phyloP scores from a whole-genome alignment of 1,140 invertebrate species.

The Tetramorium alpestre region DNA sequence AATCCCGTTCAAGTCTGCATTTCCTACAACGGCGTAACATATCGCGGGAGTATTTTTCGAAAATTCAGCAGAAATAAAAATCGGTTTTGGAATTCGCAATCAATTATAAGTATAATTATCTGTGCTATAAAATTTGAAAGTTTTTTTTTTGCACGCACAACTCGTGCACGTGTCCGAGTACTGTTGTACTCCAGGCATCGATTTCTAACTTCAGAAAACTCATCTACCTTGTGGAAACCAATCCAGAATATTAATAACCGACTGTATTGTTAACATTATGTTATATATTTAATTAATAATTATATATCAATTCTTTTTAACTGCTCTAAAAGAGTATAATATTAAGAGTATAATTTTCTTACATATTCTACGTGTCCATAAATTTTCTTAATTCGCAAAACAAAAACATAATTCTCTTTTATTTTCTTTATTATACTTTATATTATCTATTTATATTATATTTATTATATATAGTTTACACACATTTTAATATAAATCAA shows the following conservation, averaged over 20 bases:
- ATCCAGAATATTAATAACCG: background rate
- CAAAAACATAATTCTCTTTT: background rate
- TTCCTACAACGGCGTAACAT: background rate
- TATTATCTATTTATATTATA: background rate
- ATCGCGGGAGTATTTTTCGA: background rate
- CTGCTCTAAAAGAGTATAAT: background rate
- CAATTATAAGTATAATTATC: too few relatives aligned
- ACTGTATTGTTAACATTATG: background rate
- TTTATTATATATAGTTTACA: background rate
- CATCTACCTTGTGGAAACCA: background rate
- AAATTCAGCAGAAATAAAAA: background rate
- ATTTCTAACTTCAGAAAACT: background rate
- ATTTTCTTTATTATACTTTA: background rate
- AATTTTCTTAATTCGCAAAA: background rate
- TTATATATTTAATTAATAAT: background rate
- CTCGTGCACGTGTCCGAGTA: too few relatives aligned
- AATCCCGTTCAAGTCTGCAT: background rate
- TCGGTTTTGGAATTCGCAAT: too few relatives aligned
- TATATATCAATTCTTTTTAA: background rate
- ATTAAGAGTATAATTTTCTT: background rate
- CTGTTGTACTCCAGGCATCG: too few relatives aligned
- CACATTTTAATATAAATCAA: background rate
- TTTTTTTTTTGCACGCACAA: too few relatives aligned
- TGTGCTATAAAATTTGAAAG: too few relatives aligned
- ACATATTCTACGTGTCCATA: background rate